Evolutionary conservation across 2,113 vertebrate genomes (phyloP), one percentile per base, ranked within the genome.

Genomic region (Myotis yumanensis): DNA sequence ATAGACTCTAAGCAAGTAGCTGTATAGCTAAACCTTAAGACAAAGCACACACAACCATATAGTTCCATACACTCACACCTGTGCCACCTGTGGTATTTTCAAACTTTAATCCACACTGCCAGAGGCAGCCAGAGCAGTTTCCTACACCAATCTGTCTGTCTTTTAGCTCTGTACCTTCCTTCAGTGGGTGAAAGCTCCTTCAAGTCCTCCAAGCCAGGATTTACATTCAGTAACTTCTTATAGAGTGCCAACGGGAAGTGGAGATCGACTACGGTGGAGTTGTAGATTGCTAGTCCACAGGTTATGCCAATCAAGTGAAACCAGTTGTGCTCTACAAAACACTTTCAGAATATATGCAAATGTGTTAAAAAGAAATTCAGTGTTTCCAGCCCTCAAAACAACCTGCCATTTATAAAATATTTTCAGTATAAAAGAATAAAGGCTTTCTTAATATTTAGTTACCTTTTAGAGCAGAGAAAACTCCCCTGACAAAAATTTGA

Each of bases 291-390:
- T 94, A 99, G 98, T 87, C 99, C 99, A 8, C 99, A 99, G 96
- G 99, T 98, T 96, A 99, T 99, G 93, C 99, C 99, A 20, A 99
- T 99, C 97, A 99, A 96, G 95, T 99, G 99, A 97, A 99, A 99
- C 99, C 99, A 99, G 97, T 99, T 99, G 98, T 99, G 98, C 94
- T 99, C 99, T 92, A 99, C 99, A 98, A 99, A 99, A 98, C 99
- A 99, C 99, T 99, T 98, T 95, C 54, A 97, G 66, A 90, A 97
- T 2, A 72, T 4, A 96, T 5, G 77, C 15, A 97, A 95, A 97
- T 25, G 54, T 89, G 37, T 81, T 80, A 98, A 85, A 81, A 94
- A 91, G 30, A 77, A 91, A 90, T 12, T 17, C 37, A 80, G 28
- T 30, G 16, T 48, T 10, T 23, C 12, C 1, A 7, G 43, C 28